Base-by-base conservation (phyloP, 2,888 invertebrate species). In the Nowickia ferox region DNA sequence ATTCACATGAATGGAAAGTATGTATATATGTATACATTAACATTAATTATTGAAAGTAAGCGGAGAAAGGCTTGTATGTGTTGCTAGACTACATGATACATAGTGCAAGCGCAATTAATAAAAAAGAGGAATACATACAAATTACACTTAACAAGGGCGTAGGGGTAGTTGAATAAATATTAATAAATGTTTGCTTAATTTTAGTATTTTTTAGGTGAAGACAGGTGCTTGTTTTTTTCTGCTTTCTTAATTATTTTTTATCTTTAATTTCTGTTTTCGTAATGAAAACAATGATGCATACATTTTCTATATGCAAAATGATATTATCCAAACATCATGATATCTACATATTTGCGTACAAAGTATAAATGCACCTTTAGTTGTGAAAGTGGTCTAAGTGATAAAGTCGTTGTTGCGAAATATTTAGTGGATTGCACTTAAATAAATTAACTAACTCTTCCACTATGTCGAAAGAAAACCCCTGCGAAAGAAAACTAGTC, bases 211-310 rank as follows among this genome's bases (percentile, higher is more conserved):
- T 42, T 66, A 71, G 46, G 72, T 83, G 77, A 51, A 66, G 83
- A 72, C 83, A 83, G 72, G 83, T 83, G 83, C 66, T 53, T 83
- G 51, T 72, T 76, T 63, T n/a, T 30, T 69, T 44, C 46, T 30
- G 40, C 9, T 51, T 48, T 17, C 10, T 19, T 53, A 51, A n/a
- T 15, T 42, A 51, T 15, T 59, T 42, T 22, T 19, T 59, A 15
- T 3, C 4, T 48, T 15, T 13, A 9, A 44, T 44, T 42, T 40
- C 6, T 30, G 30, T 30, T 30, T 30, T 30, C 4, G 4, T 30
- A 30, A 30, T 30, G 30, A 38, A 11, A 44, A 38, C 44, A 55
- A 55, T 55, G 46, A 10, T n/a, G n/a, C 40, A 30, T 19, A 72
- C 15, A 40, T 75, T 81, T 55, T 79, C 19, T 55, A 42, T 19